A percentile compares a stretch with the other conserved stretches of the same genome.
These are phyloP conservation scores for Galago senegalensis DNA, from an alignment of 2,797 vertebrate genomes.

Conservation along the genomic window DNA sequence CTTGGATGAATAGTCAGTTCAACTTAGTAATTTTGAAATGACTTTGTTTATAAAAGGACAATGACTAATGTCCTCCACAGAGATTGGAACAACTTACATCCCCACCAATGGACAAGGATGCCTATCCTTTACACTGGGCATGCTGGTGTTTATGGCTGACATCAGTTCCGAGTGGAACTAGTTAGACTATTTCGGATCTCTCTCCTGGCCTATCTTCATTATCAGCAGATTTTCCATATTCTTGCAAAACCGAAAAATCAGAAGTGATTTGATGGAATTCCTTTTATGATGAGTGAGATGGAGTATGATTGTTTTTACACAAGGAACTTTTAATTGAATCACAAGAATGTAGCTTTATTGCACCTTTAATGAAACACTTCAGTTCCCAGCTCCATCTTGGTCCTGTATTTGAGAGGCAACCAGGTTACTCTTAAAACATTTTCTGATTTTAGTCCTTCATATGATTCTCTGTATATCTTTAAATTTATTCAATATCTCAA, in stretches of 20 bases:
- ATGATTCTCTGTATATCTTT: neutral
- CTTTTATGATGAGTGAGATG: neutral
- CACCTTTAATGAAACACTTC: neutral
- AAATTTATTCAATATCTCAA: neutral
- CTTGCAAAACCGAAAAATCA: slow-evolving; percentile 14
- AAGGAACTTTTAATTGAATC: neutral
- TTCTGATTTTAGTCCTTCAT: slow-evolving; percentile 38
- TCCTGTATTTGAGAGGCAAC: neutral
- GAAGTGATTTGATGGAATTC: slow-evolving; percentile 26
- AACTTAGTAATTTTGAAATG: neutral
- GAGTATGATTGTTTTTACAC: slow-evolving; percentile 16
- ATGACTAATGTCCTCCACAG: neutral
- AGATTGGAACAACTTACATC: neutral
- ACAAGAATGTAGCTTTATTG: neutral
- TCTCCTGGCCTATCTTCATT: neutral
- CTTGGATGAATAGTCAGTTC: neutral
- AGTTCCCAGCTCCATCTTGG: neutral
- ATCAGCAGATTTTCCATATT: neutral
- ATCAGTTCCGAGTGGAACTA: neutral
- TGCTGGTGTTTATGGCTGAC: neutral
- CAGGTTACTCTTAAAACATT: neutral
- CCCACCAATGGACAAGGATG: neutral
- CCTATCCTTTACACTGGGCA: neutral
- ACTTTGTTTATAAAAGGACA: neutral
- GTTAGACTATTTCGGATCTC: neutral